Evolutionary conservation across 1,140 invertebrate species (phyloP), one percentile per base, ranked within the genome.

Genomic region (Drosophila busckii): DNA sequence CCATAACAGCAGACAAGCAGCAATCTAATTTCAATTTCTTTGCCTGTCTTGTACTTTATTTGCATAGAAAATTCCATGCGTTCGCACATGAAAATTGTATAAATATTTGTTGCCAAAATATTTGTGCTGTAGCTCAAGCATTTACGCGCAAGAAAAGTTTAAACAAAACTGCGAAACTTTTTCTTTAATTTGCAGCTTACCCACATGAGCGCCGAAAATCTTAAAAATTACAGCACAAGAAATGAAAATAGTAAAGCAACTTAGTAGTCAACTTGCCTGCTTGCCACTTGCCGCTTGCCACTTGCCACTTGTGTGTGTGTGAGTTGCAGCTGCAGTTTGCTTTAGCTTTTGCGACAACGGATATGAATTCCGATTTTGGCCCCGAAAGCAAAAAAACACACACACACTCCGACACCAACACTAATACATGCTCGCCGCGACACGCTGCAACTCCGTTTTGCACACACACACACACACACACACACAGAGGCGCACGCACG

Each of bases 351-450:
- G 26, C 37, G 25, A n/a, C n/a, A n/a, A 53, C 67, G 64, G 78
- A 84, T 78, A 69, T 83, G 67, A 84, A 84, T 84, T 65, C 78
- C 78, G 71, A 84, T 71, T 67, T 64, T 35, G 59, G 31, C 44
- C n/a, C n/a, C n/a, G n/a, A n/a, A n/a, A n/a, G n/a, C n/a, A n/a
- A n/a, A n/a, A n/a, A n/a, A n/a, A n/a, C n/a, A n/a, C n/a, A n/a
- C n/a, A n/a, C n/a, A n/a, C n/a, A n/a, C n/a, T n/a, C 63, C 61
- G 61, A 70, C 45, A 70, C 70, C 56, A 28, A 64, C 66, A 50
- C 35, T 61, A 70, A 60, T 60, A 34, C 62, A 58, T 62, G 45
- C 40, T 64, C 62, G 66, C 52, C 66, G 28, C 23, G 26, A 62
- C 31, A 35, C 40, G 17, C 26, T 25, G 13, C 4, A 12, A 42